Percentiles rank a stretch among this genome's conserved stretches.
phyloP scores from a whole-genome alignment of 2,113 vertebrate species.

The Oryzias curvinotus region DNA sequence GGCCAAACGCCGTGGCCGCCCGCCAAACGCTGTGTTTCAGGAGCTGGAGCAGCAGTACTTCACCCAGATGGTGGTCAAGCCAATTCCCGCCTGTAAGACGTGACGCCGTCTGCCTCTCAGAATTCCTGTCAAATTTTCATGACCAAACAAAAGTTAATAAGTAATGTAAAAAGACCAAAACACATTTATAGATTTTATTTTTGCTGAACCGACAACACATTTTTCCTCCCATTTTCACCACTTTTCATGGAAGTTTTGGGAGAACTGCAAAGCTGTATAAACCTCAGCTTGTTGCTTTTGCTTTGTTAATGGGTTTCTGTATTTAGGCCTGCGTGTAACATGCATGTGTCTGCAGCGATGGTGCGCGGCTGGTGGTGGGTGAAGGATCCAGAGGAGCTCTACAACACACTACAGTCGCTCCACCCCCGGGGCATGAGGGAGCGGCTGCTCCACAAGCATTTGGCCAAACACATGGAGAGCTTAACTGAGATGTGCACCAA shows the following conservation, averaged over 20 bases:
- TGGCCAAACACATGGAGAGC: slow-evolving; percentile 91
- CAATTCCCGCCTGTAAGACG: slow-evolving; percentile 86
- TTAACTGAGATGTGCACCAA: slow-evolving; percentile 86
- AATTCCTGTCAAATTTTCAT: too few species aligned
- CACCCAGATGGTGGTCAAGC: slow-evolving; percentile 87
- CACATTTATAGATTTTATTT: too few species aligned
- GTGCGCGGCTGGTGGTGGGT: slow-evolving; percentile 95
- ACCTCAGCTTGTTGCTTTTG: not conserved
- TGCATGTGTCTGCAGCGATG: slow-evolving; percentile 80
- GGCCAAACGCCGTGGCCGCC: slow-evolving; percentile 88
- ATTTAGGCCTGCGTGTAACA: not conserved
- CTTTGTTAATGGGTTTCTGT: not conserved
- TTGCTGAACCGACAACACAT: too few species aligned
- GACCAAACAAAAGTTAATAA: too few species aligned
- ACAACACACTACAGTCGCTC: slow-evolving; percentile 80
- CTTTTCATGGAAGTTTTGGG: too few species aligned
- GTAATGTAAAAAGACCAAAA: too few species aligned
- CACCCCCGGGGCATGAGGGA: slow-evolving; percentile 90
- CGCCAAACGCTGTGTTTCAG: slow-evolving; percentile 87
- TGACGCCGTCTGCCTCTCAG: not conserved
- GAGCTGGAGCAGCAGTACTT: slow-evolving; percentile 91
- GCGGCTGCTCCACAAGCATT: slow-evolving; percentile 91
- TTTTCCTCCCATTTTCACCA: too few species aligned
- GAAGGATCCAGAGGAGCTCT: slow-evolving; percentile 83
- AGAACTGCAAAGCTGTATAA: too few species aligned